Conservation (phyloP, 2,888 invertebrate species). For the Ochropacha duplaris region DNA sequence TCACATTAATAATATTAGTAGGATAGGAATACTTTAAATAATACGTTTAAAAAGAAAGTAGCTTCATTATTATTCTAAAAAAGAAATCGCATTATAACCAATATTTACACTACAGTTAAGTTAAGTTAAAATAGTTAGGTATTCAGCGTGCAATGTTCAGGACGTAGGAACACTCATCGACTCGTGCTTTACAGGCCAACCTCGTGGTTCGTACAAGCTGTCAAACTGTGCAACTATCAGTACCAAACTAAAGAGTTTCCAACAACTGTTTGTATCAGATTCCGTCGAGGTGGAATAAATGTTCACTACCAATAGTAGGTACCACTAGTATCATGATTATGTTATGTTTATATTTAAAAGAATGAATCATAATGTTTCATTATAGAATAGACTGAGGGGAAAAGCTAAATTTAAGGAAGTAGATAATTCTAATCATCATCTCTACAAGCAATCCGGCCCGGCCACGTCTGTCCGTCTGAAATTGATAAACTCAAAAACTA, state of each 20-base stretch:
- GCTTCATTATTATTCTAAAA: not conserved
- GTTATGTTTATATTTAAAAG: no score
- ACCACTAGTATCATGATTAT: no score
- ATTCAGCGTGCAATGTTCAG: not conserved
- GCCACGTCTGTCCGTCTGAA: no score
- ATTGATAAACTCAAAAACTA: no score
- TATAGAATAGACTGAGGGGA: no score
- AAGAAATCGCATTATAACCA: not conserved
- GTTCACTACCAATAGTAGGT: not conserved
- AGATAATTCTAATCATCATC: no score
- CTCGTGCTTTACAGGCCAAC: not conserved
- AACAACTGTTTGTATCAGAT: not conserved
- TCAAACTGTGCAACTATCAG: constrained; percentile 1
- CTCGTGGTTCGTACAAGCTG: not conserved
- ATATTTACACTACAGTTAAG: not conserved
- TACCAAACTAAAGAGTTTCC: not conserved
- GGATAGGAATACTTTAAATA: no score
- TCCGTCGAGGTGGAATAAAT: not conserved
- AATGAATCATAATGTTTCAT: no score
- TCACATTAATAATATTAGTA: no score
- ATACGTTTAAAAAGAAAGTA: no score
- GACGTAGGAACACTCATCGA: not conserved
- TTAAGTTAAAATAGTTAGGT: not conserved
- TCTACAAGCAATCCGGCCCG: no score
- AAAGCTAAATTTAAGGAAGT: no score